These are phyloP conservation scores for Nematostella vectensis DNA, from an alignment of 92 coral and sea anemone genomes.

Conservation along the genomic window DNA sequence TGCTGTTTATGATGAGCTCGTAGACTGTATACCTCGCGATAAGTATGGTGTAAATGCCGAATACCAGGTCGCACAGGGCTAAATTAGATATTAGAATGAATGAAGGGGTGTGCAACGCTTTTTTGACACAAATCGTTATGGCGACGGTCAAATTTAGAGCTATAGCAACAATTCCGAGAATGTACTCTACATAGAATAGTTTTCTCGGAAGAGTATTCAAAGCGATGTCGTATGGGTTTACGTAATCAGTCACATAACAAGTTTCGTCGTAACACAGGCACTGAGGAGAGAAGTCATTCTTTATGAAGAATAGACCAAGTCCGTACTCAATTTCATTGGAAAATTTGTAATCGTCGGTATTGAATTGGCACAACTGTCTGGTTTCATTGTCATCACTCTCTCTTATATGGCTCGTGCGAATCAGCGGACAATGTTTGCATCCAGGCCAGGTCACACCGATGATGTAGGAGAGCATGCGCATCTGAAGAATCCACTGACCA, in stretches of 20 bases:
- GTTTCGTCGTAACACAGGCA: slow-evolving; percentile 24
- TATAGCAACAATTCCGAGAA: slow-evolving; percentile 29
- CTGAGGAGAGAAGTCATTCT: slow-evolving; percentile 39
- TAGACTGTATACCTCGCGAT: slow-evolving; percentile 47
- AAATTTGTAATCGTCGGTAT: slow-evolving; percentile 1
- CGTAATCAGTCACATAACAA: slow-evolving; percentile 10
- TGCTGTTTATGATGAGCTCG: slow-evolving; percentile 34
- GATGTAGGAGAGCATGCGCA: slow-evolving; percentile 16
- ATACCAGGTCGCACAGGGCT: slow-evolving; percentile 39
- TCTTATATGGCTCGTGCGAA: slow-evolving; percentile 12
- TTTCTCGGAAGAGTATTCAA: slow-evolving; percentile 35
- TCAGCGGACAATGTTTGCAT: slow-evolving; percentile 28
- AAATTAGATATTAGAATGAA: slow-evolving; percentile 43
- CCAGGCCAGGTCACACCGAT: slow-evolving; percentile 35
- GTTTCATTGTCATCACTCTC: slow-evolving; percentile 9
- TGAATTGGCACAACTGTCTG: slow-evolving; percentile 3
- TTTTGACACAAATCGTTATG: slow-evolving; percentile 18
- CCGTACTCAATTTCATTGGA: slow-evolving; percentile 43
- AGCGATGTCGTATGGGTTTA: slow-evolving; percentile 9
- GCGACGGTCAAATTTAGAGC: slow-evolving; percentile 20
- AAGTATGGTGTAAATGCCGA: slow-evolving; percentile 46
- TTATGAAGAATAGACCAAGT: slow-evolving; percentile 14
- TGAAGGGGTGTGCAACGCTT: slow-evolving; percentile 30
- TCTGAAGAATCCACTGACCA: slow-evolving; percentile 14
- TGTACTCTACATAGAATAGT: slow-evolving; percentile 41